Base-by-base conservation (phyloP, 2,888 invertebrate genomes). In the Drosophila borealis region DNA sequence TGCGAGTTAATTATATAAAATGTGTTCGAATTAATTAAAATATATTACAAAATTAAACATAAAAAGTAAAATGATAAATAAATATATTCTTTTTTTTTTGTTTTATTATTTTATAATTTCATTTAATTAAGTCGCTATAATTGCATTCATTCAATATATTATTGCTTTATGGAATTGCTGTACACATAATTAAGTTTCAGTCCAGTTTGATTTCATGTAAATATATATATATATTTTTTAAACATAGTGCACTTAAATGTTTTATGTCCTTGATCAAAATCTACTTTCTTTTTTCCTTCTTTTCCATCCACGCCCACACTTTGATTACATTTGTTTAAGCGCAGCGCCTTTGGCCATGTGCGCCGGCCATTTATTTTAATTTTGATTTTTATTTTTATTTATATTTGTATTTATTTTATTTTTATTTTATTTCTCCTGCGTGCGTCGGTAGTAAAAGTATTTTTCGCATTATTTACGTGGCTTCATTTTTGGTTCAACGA, bases 321-420 rank as follows among this genome's bases (percentile, higher is more conserved):
- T 55, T 53, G 49, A 41, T 56, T 54, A 57, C 51, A 69, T 66
- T 63, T 72, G 57, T 55, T 80, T 56, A 57, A 75, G 42, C 63
- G 57, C 51, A 53, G 14, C 50, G 71, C 62, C 70, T 65, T 61
- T 45, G 66, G 73, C 64, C 81, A 68, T 75, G 66, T 62, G 48
- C 62, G 61, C 34, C 41, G 45, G 61, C 64, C 66, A 83, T 75
- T 74, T 74, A 69, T 78, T 78, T 67, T 67, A 60, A 72, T 74
- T 77, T 78, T 67, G 50, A 65, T 68, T 34, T 45, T 33, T 3
- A 33, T 44, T 62, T 69, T 42, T 17, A 63, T 67, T 60, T 62
- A 25, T 29, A 51, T 17, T 21, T 3, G 3, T 21, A 45, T 51
- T 29, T 8, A 29, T 50, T 46, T 48, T 49, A 37, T 54, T 44